A percentile compares a stretch with the other conserved stretches of the same genome.
phyloP scores from a whole-genome alignment of 1,140 invertebrate genomes.

The Pemphigus obesinymphae region DNA sequence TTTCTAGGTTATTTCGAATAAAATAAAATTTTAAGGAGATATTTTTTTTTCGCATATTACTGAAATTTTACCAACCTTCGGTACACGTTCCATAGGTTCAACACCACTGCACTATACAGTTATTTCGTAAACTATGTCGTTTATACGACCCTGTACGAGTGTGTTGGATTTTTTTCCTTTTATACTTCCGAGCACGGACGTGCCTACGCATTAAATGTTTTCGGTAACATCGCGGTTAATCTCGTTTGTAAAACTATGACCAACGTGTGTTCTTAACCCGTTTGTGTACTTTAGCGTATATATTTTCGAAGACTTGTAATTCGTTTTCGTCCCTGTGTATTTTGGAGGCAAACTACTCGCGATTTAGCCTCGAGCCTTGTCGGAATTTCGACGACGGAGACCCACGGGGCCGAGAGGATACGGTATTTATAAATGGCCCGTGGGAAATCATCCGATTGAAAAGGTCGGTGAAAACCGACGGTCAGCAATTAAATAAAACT shows the following conservation, averaged over 20 bases:
- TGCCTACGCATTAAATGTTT: no score
- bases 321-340: background rate
- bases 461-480: constrained; percentile 15
- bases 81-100: no score
- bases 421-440: constrained; percentile 24
- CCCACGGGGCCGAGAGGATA: background rate
- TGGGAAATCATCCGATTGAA: constrained; percentile 38
- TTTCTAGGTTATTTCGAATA: no score
- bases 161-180: no score
- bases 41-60: no score
- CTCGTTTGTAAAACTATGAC: background rate
- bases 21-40: no score
- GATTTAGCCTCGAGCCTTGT: background rate
- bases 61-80: no score
- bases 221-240: background rate
- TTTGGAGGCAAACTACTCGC: background rate
- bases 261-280: background rate
- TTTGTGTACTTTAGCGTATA: background rate
- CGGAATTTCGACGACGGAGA: background rate
- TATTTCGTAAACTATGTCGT: no score
- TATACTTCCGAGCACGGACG: no score
- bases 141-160: no score
- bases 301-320: background rate
- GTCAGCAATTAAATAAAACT: constrained; percentile 32
- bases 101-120: no score